A percentile compares a stretch with the other conserved stretches of the same genome.
Evolutionary conservation across 1,140 invertebrate genomes (phyloP).

Genomic region (Armadillidium nasatum): DNA sequence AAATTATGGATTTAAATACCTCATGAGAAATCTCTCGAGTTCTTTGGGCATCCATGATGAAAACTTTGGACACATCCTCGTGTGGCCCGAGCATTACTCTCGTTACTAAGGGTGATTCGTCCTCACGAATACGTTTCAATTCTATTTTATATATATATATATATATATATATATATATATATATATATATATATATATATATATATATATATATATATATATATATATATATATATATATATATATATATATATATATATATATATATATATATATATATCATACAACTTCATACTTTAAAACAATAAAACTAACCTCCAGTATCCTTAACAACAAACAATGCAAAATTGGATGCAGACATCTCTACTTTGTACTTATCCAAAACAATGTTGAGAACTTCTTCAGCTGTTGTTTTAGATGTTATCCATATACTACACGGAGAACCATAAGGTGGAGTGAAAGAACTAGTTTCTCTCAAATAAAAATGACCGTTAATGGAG

Average conservation of each 20-base stretch:
- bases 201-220: conserved; percentile 25
- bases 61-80: conserved; percentile 73
- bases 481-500: conserved; percentile 83
- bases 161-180: background rate
- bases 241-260: conserved; percentile 15
- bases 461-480: conserved; percentile 79
- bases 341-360: conserved; percentile 71
- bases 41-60: conserved; percentile 69
- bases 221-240: conserved; percentile 16
- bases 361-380: conserved; percentile 81
- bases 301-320: conserved; percentile 66
- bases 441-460: conserved; percentile 79
- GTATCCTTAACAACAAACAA: conserved; percentile 76
- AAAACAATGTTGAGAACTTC: conserved; percentile 79
- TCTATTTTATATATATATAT: conserved; percentile 54
- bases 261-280: conserved; percentile 3
- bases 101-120: conserved; percentile 72
- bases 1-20: background rate
- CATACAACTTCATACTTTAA: too few relatives aligned
- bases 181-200: background rate
- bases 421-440: conserved; percentile 79
- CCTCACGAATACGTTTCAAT: conserved; percentile 66
- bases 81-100: conserved; percentile 73
- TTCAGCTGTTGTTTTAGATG: conserved; percentile 64
- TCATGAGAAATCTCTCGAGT: conserved; percentile 70